phyloP scores from a whole-genome alignment of 2,888 invertebrate species.

The Andrena marginata region DNA sequence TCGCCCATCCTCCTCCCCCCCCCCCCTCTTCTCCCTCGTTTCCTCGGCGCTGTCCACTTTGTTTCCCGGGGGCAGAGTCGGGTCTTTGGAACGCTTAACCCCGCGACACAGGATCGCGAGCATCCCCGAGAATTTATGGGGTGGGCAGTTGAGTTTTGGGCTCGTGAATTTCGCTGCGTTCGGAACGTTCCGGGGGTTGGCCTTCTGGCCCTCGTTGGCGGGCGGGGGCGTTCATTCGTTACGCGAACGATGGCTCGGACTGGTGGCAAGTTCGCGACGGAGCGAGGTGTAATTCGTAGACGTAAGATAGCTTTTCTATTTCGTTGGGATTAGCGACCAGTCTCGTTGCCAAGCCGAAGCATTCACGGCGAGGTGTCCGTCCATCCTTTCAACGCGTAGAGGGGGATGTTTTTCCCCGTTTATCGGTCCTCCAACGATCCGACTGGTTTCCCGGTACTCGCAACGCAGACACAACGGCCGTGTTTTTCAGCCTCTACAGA shows the following conservation, averaged over 20 bases:
- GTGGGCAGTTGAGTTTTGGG: not conserved
- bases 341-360: no score
- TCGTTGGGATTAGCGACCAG: no score
- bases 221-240: not conserved
- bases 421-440: not conserved
- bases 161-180: not conserved
- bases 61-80: not conserved
- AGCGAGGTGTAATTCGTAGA: not conserved
- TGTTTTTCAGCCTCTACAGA: slow-evolving; percentile 24
- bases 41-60: slow-evolving; percentile 7
- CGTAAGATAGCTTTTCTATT: no score
- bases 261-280: not conserved
- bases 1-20: not conserved
- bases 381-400: no score
- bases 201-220: not conserved
- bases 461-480: not conserved
- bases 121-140: slow-evolving; percentile 1
- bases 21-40: not conserved
- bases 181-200: not conserved
- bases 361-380: no score
- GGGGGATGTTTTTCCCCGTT: not conserved
- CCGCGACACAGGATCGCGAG: not conserved
- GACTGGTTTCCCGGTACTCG: slow-evolving; percentile 1
- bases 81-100: slow-evolving; percentile 37
- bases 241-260: no score